Conservation (phyloP, 2,113 vertebrate genomes). For the Oxyruncus cristatus region DNA sequence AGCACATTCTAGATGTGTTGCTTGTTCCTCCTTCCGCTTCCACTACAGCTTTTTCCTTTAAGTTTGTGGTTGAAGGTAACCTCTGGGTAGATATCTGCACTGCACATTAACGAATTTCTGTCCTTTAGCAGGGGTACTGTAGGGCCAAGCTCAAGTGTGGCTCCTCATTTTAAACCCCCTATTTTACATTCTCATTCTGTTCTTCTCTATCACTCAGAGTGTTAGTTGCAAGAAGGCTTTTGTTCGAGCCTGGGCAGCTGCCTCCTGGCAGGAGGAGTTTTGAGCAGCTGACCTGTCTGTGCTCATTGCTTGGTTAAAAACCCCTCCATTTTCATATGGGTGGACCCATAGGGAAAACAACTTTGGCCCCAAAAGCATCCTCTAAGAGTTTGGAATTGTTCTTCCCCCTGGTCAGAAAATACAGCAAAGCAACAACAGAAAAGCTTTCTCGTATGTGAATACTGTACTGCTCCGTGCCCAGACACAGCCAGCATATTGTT, state of each 20-base stretch:
- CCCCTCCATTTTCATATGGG: neutral
- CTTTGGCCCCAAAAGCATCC: neutral
- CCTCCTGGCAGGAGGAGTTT: constrained; percentile 35
- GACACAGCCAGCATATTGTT: neutral
- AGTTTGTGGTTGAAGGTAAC: neutral
- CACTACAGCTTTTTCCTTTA: neutral
- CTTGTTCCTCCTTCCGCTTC: neutral
- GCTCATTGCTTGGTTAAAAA: constrained; percentile 8
- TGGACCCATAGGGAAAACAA: constrained; percentile 2
- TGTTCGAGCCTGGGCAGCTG: constrained; percentile 42
- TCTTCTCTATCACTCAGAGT: neutral
- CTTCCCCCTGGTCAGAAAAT: neutral
- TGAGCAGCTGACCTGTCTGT: constrained; percentile 22
- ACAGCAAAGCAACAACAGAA: neutral
- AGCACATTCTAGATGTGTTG: neutral
- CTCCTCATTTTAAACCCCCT: constrained; percentile 43
- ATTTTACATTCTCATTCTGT: constrained; percentile 47
- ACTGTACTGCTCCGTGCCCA: neutral
- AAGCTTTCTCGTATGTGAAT: neutral
- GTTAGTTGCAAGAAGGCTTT: constrained; percentile 42
- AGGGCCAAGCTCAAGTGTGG: neutral
- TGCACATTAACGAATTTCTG: constrained; percentile 28
- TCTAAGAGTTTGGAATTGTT: neutral
- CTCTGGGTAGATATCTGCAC: neutral
- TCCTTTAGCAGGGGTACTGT: neutral